Evolutionary conservation across 92 coral and sea anemone species (phyloP), one percentile per base, ranked within the genome.

Genomic region (Palythoa grandiflora): DNA sequence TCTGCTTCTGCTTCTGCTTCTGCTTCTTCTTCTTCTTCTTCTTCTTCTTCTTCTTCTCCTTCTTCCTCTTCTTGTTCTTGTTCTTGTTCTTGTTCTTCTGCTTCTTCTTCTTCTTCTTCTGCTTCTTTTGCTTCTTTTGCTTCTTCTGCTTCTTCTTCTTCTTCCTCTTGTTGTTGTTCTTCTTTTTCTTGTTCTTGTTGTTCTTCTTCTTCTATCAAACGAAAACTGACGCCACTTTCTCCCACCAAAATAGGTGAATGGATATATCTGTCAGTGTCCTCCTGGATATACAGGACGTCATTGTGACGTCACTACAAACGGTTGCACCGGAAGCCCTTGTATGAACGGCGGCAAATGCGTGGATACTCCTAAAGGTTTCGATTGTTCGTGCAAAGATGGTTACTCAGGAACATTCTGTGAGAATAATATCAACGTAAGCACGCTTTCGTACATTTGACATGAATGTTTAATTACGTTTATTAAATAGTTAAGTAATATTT

Each of bases 341-440:
- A 28, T 28, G 15, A 92, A 93, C 38, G 83, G 88, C 79, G 91
- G 87, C 15, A 92, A 81, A 17, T 97, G 99, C 71, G 87, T 94
- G 19, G 94, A 95, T 83, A 91, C 94, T 38, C 99, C 99, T 12
- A 89, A 74, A 19, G 97, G 97, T 12, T 93, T 94, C 60, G 90
- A 89, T 40, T 97, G 99, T 47, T 61, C 75, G 21, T 97, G 99
- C 75, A 74, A 79, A 47, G 93, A 93, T 40, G 99, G 99, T 12
- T 97, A 84, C 73, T 87, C 92, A n/a, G 99, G 99, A 17, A 50
- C 61, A 6, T 97, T 97, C 92, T 97, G 99, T 83, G 99, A 97
- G 88, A 89, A 87, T 68, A 83, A 91, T 83, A 83, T 87, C 36
- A 91, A 97, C 84, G 99, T 97, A 90, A 91, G 99, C 85, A 39